Conservation (phyloP, 2,888 invertebrate genomes). For the Hemaris fuciformis region DNA sequence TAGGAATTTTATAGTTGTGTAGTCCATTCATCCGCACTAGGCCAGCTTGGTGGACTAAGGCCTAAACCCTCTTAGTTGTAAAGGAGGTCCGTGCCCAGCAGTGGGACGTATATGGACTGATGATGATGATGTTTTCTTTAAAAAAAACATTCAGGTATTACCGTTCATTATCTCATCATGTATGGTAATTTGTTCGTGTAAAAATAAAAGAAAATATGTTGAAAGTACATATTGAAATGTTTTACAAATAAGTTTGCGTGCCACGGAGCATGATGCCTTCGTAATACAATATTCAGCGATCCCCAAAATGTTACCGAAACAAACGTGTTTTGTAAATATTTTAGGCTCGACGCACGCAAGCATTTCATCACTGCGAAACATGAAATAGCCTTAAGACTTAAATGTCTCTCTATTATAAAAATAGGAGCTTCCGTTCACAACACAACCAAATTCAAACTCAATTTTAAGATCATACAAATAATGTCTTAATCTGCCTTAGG, state of each 20-base stretch:
- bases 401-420: not conserved
- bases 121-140: no score
- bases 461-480: no score
- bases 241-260: slow-evolving; percentile 5
- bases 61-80: no score
- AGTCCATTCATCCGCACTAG: no score
- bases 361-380: not conserved
- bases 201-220: not conserved
- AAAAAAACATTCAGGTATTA: not conserved
- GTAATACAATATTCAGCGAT: slow-evolving; percentile 35
- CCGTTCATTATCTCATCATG: not conserved
- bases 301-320: slow-evolving; percentile 24
- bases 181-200: not conserved
- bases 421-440: not conserved
- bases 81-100: no score
- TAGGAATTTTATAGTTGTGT: no score
- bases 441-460: no score
- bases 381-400: not conserved
- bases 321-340: slow-evolving; percentile 26
- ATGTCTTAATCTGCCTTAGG: no score
- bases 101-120: no score
- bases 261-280: slow-evolving; percentile 20
- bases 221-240: slow-evolving; percentile 8
- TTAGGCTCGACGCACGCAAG: slow-evolving; percentile 18
- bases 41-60: no score